These are phyloP conservation scores for Spisula subtruncata DNA, from an alignment of 2,888 invertebrate genomes.

Conservation along the genomic window DNA sequence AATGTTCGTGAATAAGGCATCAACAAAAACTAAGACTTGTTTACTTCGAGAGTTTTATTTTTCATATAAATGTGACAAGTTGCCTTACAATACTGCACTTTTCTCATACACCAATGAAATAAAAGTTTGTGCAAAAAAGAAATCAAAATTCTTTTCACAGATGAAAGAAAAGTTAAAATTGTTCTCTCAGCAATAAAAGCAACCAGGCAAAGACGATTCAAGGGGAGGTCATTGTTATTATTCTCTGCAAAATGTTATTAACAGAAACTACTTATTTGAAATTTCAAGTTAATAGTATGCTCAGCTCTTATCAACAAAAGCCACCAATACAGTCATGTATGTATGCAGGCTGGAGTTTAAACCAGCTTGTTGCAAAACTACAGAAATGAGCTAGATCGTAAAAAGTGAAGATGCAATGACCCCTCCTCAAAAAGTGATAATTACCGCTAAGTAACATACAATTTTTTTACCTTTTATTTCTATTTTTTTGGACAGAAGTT, in stretches of 20 bases:
- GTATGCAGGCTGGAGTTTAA: too few relatives aligned
- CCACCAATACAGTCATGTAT: too few relatives aligned
- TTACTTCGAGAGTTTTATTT: conserved; percentile 19
- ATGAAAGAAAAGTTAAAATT: conserved; percentile 3
- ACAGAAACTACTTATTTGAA: not conserved
- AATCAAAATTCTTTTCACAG: conserved; percentile 9
- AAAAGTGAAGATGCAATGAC: not conserved
- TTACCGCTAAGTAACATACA: not conserved
- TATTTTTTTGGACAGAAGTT: conserved; percentile 17
- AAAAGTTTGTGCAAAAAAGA: conserved; percentile 42
- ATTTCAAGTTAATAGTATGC: not conserved
- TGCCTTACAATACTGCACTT: conserved; percentile 43
- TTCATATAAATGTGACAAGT: conserved; percentile 46
- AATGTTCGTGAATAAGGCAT: too few relatives aligned
- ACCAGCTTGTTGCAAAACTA: too few relatives aligned
- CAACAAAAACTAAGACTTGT: not conserved
- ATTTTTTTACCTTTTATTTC: conserved; percentile 2
- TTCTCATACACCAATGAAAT: conserved; percentile 42
- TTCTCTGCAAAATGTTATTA: not conserved
- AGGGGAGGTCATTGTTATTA: not conserved
- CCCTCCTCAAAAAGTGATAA: not conserved
- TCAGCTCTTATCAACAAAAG: not conserved
- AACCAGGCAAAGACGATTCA: not conserved
- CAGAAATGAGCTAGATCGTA: too few relatives aligned
- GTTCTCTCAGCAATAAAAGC: not conserved